These are phyloP conservation scores for Machimus rusticus DNA, from an alignment of 2,888 invertebrate species.

Conservation along the genomic window DNA sequence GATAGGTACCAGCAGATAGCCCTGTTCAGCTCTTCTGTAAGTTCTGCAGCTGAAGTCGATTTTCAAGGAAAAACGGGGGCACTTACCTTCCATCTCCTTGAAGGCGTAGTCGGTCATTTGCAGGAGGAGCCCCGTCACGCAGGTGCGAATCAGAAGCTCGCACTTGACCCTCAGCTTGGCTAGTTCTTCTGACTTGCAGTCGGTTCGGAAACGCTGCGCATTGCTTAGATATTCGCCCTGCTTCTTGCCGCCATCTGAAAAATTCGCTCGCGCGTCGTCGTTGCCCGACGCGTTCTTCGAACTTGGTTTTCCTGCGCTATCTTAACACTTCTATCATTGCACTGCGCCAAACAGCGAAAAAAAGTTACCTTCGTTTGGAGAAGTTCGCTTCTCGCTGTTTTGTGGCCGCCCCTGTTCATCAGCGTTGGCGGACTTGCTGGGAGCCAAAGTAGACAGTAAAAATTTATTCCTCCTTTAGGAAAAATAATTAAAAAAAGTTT, in stretches of 20 bases:
- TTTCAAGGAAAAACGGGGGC: neutral
- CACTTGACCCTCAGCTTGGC: conserved; percentile 77
- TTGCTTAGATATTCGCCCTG: conserved; percentile 42
- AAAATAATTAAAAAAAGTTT: neutral
- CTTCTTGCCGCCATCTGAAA: conserved; percentile 2
- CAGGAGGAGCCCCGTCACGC: conserved; percentile 81
- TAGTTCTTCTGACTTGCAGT: conserved; percentile 81
- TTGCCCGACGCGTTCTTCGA: conserved; percentile 57
- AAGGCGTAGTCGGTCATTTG: conserved; percentile 84
- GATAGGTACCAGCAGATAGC: conserved; percentile 92
- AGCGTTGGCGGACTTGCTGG: neutral
- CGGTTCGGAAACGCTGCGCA: conserved; percentile 75
- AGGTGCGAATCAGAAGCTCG: conserved; percentile 79
- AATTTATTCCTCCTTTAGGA: conserved; percentile 7
- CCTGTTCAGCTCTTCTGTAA: conserved; percentile 82
- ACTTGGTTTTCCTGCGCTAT: conserved; percentile 64
- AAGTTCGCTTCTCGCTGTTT: neutral
- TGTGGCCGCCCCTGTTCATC: neutral
- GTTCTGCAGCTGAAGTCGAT: neutral
- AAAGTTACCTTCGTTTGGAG: neutral
- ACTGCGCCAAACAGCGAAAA: neutral
- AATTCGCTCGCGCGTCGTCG: neutral
- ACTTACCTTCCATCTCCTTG: conserved; percentile 82
- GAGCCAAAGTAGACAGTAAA: neutral
- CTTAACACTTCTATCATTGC: conserved; percentile 6